Base-by-base conservation (phyloP, 2,888 invertebrate species). In the Didymodactylos carnosus region DNA sequence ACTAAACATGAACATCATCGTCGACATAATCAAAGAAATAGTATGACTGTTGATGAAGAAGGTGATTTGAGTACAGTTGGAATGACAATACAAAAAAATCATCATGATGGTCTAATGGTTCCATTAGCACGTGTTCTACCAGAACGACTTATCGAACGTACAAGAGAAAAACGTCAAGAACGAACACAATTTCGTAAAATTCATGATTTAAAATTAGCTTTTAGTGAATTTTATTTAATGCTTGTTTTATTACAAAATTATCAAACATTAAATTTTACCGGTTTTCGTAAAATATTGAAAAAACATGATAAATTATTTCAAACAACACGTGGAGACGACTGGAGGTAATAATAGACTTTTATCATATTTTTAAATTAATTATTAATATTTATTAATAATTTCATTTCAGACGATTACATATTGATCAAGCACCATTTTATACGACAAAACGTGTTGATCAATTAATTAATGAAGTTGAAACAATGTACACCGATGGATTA, bases 221-320 rank as follows among this genome's bases (percentile, higher is more conserved):
- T 94, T 84, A 94, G 93, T 80, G 98, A 99, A 86, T 99, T 95
- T 85, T 98, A 98, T 83, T 86, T 98, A 62, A 93, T 93, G 80
- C 86, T 99, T 72, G 94, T 98, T 79, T 86, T 99, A 25, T 86
- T 99, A 76, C 97, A 99, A 84, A 98, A 98, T 83, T 97, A 94
- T 83, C 95, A 98, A 85, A 94, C 93, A 83, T 86, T 98, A 73
- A 99, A 98, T 85, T 94, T 93, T 80, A 98, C 95, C 5, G 98
- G 97, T 2, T 99, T 99, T 86, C 87, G 97, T 77, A 98, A 98
- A 85, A 99, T 99, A 81, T 87, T 98, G 76, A 98, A 98, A 84
- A 99, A 98, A 84, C 97, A 97, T 83, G 98, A 98, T 84, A 98
- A 98, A 53, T 62, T 72, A 71, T 75, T 73, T 49, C 71, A 75